Conservation (phyloP, 2,797 vertebrate genomes). For the Brotogeris chrysoptera region DNA sequence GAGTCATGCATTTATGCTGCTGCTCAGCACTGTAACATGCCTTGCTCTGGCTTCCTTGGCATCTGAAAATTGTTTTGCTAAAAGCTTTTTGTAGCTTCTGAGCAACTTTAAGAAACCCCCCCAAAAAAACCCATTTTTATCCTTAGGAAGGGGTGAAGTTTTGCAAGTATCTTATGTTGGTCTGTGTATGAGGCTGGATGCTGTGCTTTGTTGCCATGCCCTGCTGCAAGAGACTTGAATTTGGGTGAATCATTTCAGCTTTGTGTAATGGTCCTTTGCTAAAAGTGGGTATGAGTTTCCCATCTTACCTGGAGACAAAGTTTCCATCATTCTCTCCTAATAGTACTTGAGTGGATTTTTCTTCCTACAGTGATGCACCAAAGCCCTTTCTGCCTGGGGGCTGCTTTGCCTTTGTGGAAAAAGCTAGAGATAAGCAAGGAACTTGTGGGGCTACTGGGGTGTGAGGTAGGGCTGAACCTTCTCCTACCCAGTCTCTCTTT, state of each 20-base stretch:
- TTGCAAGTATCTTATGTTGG: background rate
- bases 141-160: background rate
- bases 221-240: background rate
- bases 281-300: background rate
- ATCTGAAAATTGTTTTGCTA: background rate
- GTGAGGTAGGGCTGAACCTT: background rate
- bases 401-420: background rate
- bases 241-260: background rate
- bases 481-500: background rate
- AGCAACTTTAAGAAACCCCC: background rate
- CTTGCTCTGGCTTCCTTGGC: background rate
- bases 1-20: background rate
- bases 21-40: background rate
- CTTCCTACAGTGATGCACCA: background rate
- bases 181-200: background rate
- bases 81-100: background rate
- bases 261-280: background rate
- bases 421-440: background rate
- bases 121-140: background rate
- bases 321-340: background rate
- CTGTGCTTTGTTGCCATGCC: background rate
- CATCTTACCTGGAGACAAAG: background rate
- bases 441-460: background rate
- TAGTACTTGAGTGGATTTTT: background rate
- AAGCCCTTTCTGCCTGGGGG: background rate